Conservation (phyloP, 1,140 invertebrate species). For the Trinorchestia longiramus region DNA sequence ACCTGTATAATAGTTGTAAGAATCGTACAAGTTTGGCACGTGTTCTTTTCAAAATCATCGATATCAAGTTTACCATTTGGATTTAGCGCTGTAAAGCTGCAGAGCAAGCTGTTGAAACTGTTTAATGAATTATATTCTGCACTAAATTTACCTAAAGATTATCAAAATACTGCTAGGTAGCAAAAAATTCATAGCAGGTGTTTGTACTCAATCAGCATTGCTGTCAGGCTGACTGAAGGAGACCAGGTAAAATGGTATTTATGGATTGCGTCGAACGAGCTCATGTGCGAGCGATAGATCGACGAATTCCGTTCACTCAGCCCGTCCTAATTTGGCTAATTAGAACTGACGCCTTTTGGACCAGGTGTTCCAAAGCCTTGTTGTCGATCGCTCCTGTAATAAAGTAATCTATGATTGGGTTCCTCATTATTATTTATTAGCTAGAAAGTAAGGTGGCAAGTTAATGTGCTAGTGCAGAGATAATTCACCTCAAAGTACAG, state of each 20-base stretch:
- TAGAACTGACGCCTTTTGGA: constrained; percentile 11
- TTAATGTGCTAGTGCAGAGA: neutral
- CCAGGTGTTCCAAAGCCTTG: neutral
- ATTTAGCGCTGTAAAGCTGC: neutral
- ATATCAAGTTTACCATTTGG: neutral
- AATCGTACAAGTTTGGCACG: neutral
- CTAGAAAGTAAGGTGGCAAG: neutral
- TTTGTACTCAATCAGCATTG: neutral
- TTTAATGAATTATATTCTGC: neutral
- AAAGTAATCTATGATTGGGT: neutral
- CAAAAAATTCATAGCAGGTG: neutral
- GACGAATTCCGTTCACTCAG: neutral
- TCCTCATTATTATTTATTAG: constrained; percentile 2
- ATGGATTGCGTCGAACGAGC: neutral
- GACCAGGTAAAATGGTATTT: neutral
- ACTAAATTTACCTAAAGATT: neutral
- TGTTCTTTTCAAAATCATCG: neutral
- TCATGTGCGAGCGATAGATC: neutral
- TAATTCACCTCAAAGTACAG: neutral
- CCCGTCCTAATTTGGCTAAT: constrained; percentile 38
- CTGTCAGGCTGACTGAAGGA: neutral
- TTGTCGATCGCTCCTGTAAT: neutral
- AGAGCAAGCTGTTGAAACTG: neutral
- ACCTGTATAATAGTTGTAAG: neutral
- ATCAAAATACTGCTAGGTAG: too few relatives aligned